Conservation (phyloP, 2,113 vertebrate genomes). For the Hydrochoerus hydrochaeris region DNA sequence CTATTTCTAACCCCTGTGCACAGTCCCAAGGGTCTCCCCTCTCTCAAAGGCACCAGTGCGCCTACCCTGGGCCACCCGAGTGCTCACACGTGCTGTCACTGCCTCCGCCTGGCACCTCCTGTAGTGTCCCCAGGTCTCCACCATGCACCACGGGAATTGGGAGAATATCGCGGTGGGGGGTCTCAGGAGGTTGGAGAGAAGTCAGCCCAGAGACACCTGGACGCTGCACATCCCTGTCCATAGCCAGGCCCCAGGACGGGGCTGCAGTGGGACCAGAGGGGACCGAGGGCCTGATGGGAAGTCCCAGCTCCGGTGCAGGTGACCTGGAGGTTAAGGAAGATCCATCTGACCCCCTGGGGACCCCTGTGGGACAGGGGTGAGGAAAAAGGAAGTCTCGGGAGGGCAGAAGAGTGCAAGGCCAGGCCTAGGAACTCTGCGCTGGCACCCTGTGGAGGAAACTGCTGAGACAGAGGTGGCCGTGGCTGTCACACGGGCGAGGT, state of each 20-base stretch:
- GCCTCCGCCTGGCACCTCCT: not conserved
- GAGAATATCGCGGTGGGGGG: not conserved
- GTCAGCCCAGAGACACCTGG: not conserved
- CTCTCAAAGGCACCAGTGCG: not conserved
- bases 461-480: no score
- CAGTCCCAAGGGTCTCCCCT: not conserved
- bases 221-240: not conserved
- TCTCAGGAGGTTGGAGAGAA: not conserved
- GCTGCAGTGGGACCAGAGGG: not conserved
- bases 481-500: not conserved
- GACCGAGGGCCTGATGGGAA: not conserved
- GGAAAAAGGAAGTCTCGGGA: not conserved
- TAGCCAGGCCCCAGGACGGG: not conserved
- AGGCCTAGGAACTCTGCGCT: not conserved
- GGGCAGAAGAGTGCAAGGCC: not conserved
- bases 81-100: not conserved
- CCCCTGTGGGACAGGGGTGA: not conserved
- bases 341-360: not conserved
- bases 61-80: not conserved
- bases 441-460: not conserved
- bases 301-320: not conserved
- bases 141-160: not conserved
- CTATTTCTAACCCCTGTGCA: not conserved
- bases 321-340: not conserved
- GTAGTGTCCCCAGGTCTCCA: not conserved